Evolutionary conservation across 2,797 vertebrate species (phyloP), one percentile per base, ranked within the genome.

Genomic region (Benthosema pterotum): DNA sequence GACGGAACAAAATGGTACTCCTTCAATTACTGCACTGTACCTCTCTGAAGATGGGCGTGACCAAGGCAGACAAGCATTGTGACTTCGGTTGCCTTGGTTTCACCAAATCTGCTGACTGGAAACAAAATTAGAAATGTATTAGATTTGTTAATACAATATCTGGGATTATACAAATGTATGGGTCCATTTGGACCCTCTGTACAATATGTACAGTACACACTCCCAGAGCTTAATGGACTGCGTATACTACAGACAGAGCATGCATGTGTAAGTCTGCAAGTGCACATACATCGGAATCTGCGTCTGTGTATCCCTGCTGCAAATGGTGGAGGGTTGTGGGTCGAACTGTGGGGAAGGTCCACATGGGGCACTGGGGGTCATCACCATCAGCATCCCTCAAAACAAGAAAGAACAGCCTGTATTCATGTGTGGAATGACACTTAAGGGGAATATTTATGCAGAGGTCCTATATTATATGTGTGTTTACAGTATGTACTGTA

Each of bases 21-120:
- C 2, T 25, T 25, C n/a, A n/a, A n/a, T n/a, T n/a, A n/a, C n/a
- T n/a, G n/a, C n/a, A n/a, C n/a, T n/a, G 89, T 92, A 98, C 97
- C 95, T 99, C 97, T 92, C 94, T 94, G 49, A 99, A 98, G 79
- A 98, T 96, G 0, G 97, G 97, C 13, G 94, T 95, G 72, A 99
- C 94, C 77, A 99, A 91, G 0, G 95, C 94, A 14, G 95, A 95
- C 77, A 99, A 91, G 82, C 96, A 97, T 55, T 96, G 94, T 6
- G 97, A 98, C 83, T 97, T 94, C 0, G 96, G 97, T 65, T 98
- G 95, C 68, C 22, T 25, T 25, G 96, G 93, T 89, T 97, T 95
- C 86, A 96, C 83, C 0, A 70, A 93, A 64, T 98, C 97, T 32
- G 86, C 81, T n/a, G 93, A 82, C 96, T 98, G 78, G 18, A 73